Conservation (phyloP, 1,140 invertebrate genomes). For the Elymnias hypermnestra region DNA sequence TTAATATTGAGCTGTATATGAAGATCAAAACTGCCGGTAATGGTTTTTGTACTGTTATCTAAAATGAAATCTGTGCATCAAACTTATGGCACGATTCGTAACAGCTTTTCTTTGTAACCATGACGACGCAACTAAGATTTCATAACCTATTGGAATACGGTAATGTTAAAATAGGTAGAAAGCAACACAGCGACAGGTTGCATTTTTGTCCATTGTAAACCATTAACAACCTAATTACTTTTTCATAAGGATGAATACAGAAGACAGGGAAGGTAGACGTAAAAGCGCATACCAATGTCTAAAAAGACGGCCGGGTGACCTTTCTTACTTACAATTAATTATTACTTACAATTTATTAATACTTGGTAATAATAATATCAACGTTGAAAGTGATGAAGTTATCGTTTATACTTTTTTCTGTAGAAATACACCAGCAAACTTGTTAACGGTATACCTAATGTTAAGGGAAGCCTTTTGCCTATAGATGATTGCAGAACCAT, state of each 20-base stretch:
- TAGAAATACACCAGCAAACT: too few relatives aligned
- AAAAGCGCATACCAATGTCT: constrained; percentile 14
- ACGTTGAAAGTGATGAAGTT: neutral
- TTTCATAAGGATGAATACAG: constrained; percentile 9
- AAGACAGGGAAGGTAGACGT: neutral
- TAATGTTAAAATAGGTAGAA: neutral
- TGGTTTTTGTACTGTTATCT: too few relatives aligned
- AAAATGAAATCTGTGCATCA: too few relatives aligned
- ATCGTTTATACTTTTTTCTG: too few relatives aligned
- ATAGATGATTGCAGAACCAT: too few relatives aligned
- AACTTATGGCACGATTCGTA: too few relatives aligned
- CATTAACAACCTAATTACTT: constrained; percentile 4
- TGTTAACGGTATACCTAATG: too few relatives aligned
- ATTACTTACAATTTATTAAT: constrained; percentile 24
- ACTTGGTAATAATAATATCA: constrained; percentile 13
- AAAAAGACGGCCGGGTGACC: constrained; percentile 12
- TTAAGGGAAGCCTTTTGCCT: too few relatives aligned
- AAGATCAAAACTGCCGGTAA: too few relatives aligned
- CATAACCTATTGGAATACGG: neutral
- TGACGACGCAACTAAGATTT: too few relatives aligned
- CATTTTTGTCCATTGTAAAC: neutral
- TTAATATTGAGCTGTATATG: too few relatives aligned
- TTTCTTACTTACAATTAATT: constrained; percentile 21
- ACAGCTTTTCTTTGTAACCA: too few relatives aligned
- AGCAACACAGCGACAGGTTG: neutral